phyloP scores from a whole-genome alignment of 2,113 vertebrate species.

The Paralichthys olivaceus region DNA sequence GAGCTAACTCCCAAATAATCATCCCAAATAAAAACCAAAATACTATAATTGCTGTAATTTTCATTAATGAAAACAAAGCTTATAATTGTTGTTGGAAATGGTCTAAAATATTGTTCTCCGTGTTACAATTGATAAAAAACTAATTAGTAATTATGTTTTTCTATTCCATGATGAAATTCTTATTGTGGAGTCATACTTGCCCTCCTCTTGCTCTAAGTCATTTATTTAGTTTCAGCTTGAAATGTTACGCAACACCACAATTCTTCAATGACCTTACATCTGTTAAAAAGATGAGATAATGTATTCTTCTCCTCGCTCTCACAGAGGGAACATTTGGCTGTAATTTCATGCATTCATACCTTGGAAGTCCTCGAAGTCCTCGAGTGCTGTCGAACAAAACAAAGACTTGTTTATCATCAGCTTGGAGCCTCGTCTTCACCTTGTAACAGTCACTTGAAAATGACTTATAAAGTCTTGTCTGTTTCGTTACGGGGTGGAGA shows the following conservation, averaged over 20 bases:
- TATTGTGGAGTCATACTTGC: not conserved
- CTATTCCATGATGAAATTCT: not conserved
- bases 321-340: not conserved
- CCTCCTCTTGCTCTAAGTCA: not conserved
- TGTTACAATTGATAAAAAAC: not conserved
- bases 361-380: slow-evolving; percentile 6
- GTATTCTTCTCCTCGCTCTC: not conserved
- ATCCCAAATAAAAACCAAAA: too few species aligned
- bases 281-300: slow-evolving; percentile 4
- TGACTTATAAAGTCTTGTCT: not conserved
- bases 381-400: not conserved
- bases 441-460: not conserved
- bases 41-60: not conserved
- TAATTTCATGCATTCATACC: not conserved
- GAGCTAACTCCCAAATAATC: not conserved
- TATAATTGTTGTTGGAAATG: not conserved
- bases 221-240: not conserved
- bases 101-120: not conserved
- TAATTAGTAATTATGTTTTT: not conserved
- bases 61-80: not conserved
- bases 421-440: not conserved
- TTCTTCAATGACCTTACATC: not conserved
- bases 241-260: not conserved
- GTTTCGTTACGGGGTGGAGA: not conserved
- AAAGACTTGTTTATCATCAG: slow-evolving; percentile 17